These are phyloP conservation scores for Glaucomys volans DNA, from an alignment of 2,113 vertebrate genomes.

Conservation along the genomic window DNA sequence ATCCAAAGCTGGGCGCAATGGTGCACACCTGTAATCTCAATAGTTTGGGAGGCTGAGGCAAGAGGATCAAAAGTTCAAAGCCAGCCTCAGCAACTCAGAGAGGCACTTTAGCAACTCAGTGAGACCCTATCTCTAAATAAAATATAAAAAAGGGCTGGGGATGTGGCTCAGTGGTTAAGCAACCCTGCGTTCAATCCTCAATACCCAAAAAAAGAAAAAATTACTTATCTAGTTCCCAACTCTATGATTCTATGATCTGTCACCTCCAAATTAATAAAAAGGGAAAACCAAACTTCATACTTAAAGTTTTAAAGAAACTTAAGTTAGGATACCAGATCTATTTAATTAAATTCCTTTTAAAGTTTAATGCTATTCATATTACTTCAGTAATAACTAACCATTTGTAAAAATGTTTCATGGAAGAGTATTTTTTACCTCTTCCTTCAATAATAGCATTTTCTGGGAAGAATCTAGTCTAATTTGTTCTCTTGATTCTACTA, in stretches of 20 bases:
- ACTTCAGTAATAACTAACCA: slow-evolving; percentile 28
- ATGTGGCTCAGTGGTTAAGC: no score
- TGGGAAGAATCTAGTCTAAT: neutral
- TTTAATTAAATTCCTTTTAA: slow-evolving; percentile 16
- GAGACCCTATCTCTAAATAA: no score
- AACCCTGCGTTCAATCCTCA: no score
- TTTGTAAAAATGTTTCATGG: neutral
- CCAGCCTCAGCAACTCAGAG: no score
- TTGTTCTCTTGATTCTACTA: slow-evolving; percentile 24
- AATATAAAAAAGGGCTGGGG: no score
- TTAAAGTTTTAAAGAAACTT: slow-evolving; percentile 27
- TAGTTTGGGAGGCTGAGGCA: no score
- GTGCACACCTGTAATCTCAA: no score
- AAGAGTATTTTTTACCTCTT: slow-evolving; percentile 37
- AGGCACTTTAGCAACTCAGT: no score
- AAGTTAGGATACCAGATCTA: slow-evolving; percentile 34
- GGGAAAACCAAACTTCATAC: neutral
- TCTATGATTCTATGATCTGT: neutral
- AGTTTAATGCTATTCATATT: neutral
- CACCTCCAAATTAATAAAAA: slow-evolving; percentile 7
- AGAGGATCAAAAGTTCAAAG: no score
- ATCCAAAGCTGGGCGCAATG: neutral
- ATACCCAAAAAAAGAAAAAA: neutral
- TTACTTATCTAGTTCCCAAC: neutral
- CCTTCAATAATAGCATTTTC: slow-evolving; percentile 26